Conservation (phyloP, 2,888 invertebrate species). For the Acrobasis suavella region DNA sequence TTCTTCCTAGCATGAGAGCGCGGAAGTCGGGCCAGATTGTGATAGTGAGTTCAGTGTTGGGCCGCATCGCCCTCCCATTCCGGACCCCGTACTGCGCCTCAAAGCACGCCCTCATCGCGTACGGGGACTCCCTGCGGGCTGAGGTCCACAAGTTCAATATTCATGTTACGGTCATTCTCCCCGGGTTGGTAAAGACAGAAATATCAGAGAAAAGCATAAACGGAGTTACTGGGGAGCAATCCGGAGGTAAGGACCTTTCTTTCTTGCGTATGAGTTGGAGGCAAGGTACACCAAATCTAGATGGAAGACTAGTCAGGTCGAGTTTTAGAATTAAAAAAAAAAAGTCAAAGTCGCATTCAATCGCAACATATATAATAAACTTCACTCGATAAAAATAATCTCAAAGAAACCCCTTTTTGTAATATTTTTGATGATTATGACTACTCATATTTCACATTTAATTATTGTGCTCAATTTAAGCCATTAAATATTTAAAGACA, state of each 20-base stretch:
- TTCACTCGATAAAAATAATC: too few relatives aligned
- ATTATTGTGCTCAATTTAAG: too few relatives aligned
- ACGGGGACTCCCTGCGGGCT: constrained; percentile 4
- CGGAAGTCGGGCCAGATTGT: constrained; percentile 1
- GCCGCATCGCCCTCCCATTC: constrained; percentile 3
- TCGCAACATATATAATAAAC: too few relatives aligned
- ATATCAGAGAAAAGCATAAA: background rate
- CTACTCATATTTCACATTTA: too few relatives aligned
- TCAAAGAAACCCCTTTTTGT: too few relatives aligned
- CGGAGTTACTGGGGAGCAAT: background rate
- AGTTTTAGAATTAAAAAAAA: too few relatives aligned
- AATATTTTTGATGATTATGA: too few relatives aligned
- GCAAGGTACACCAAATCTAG: too few relatives aligned
- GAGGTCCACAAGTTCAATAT: constrained; percentile 14
- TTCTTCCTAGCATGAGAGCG: background rate
- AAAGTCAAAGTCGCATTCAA: too few relatives aligned
- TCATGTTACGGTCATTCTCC: constrained; percentile 4
- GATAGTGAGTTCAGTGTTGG: constrained; percentile 6
- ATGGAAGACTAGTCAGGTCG: too few relatives aligned
- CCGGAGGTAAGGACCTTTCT: background rate
- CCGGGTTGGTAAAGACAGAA: background rate
- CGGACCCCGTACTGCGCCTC: constrained; percentile 10
- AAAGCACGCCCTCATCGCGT: constrained; percentile 12
- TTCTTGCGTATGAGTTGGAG: too few relatives aligned
- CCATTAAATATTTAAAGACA: too few relatives aligned